Evolutionary conservation across 2,888 invertebrate genomes (phyloP), one percentile per base, ranked within the genome.

Genomic region (Microdon myrmicae): DNA sequence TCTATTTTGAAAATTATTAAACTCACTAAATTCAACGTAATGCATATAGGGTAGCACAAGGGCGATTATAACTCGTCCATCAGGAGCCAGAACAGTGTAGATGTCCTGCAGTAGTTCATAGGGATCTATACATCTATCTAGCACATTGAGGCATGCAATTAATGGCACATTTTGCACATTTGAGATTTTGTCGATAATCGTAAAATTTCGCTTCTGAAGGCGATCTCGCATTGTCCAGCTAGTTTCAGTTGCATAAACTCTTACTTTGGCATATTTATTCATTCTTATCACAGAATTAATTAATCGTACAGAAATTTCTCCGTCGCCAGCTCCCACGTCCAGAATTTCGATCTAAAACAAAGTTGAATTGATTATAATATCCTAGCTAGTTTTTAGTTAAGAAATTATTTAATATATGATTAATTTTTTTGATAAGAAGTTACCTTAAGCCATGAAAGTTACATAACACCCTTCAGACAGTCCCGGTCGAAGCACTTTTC

Each of bases 241-340:
- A 68, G 95, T 89, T 81, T 98, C 98, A 0, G 97, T 98, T 44
- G 90, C 94, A 79, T 90, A 93, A 31, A 90, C 86, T 45, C 85
- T 81, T 64, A 90, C 85, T 41, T 85, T 83, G 0, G 89, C 67
- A 56, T 72, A 71, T 1, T 70, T 69, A 23, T 71, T 86, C 81
- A 96, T 87, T 3, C 83, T 77, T 81, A 90, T 94, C 68, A 90
- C 84, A 43, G 86, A 83, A 1, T 89, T 69, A 19, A 72, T 85
- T 80, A 96, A 86, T 55, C 89, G 85, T 10, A 87, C 83, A 26
- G 96, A 96, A 41, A 96, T 94, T 73, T 90, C 90, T 0, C 98
- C 98, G 81, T 98, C 97, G 1, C 97, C 97, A 2, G 97, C 96
- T 35, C 97, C 97, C 44, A 97, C 84, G 82, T 97, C 96, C 35